Conservation (phyloP, 2,797 vertebrate genomes). For the Chrysocyon brachyurus region DNA sequence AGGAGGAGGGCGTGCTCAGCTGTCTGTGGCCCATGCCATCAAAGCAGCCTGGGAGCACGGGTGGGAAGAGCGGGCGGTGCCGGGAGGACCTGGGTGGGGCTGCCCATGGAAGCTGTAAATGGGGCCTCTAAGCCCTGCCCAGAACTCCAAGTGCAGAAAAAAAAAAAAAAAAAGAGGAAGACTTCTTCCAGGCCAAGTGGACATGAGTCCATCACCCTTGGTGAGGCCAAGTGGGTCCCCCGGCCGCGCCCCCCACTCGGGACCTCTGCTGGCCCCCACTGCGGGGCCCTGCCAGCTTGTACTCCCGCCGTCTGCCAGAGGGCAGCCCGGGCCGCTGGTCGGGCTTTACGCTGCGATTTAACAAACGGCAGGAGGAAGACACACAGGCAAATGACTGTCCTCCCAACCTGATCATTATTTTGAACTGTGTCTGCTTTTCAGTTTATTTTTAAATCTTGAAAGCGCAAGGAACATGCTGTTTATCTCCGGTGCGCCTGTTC, state of each 20-base stretch:
- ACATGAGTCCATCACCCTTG: neutral
- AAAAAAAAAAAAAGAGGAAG: too few species aligned
- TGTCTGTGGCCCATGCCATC: accelerated
- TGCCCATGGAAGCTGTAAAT: accelerated
- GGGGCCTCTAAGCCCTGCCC: neutral
- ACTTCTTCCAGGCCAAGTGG: accelerated
- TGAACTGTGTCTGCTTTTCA: neutral
- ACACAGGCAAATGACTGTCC: neutral
- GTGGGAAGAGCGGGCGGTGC: neutral
- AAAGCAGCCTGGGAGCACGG: accelerated
- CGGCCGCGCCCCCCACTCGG: neutral
- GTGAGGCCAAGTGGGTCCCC: neutral
- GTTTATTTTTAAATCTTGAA: slow-evolving; percentile 41
- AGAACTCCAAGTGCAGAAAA: neutral
- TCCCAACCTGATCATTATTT: neutral
- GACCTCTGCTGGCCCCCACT: neutral
- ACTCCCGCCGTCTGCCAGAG: neutral
- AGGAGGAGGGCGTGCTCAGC: too few species aligned
- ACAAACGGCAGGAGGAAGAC: neutral
- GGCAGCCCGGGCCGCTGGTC: neutral
- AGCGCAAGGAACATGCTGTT: neutral
- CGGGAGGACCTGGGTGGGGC: accelerated
- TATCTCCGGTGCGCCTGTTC: neutral
- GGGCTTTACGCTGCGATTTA: accelerated
- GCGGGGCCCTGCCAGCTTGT: accelerated